Evolutionary conservation across 2,888 invertebrate genomes (phyloP), one percentile per base, ranked within the genome.

Genomic region (Drosophila robusta): DNA sequence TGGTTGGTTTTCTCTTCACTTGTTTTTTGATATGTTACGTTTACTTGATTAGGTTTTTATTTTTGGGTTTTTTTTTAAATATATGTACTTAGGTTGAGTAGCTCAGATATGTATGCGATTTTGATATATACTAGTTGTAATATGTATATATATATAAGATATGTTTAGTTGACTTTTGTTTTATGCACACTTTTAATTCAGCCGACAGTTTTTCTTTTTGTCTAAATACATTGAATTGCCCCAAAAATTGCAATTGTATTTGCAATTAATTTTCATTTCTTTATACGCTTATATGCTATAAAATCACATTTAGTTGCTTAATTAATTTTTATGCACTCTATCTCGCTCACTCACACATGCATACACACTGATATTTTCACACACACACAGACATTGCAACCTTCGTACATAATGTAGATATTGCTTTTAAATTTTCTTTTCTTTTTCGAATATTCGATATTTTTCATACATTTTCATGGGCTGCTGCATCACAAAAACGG

Each of bases 261-360:
- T 56, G 80, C 84, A 80, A 79, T 72, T 64, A 66, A 60, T 81
- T 67, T 58, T 70, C 72, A 77, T 70, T 73, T 80, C 47, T 68
- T 75, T 58, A 70, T 72, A 11, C 68, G 74, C 89, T 91, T 91
- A 90, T 69, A 54, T 57, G 83, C 90, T 90, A 79, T 90, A 89
- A 90, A 90, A 91, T 90, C 90, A 91, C 91, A 91, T 90, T 91
- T 87, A 90, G 91, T 90, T 91, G 85, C 91, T 90, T 91, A 89
- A 86, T 89, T 87, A 87, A 87, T 70, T 74, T 89, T 65, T 72
- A 85, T 71, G 52, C 65, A 63, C 65, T 52, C 56, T 41, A 66
- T 47, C 46, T 32, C 26, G 6, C 52, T 36, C 57, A 42, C 58
- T 41, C 14, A 36, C n/a, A 26, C 42, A 14, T 49, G 42, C 45